Percentiles rank a stretch among this genome's conserved stretches.
Conservation (phyloP, 2,888 invertebrate species). For the Dusona sp. region DNA sequence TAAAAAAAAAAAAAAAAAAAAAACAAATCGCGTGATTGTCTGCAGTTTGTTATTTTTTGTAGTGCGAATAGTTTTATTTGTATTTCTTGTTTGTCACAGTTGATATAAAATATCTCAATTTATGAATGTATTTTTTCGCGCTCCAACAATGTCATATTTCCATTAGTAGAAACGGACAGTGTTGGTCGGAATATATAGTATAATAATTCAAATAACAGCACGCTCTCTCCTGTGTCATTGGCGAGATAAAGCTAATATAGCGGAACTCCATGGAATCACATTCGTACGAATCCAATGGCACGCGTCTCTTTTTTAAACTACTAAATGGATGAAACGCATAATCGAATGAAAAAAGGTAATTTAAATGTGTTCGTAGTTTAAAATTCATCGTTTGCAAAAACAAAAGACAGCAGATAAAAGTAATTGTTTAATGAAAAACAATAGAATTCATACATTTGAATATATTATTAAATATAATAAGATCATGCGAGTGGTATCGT, state of each 20-base stretch:
- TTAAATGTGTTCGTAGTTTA: background rate
- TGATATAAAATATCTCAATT: slow-evolving; percentile 6
- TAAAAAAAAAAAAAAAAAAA: too few relatives aligned
- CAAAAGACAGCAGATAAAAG: too few relatives aligned
- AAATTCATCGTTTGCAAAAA: background rate
- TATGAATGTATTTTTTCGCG: background rate
- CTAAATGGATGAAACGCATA: slow-evolving; percentile 15
- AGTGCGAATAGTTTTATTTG: background rate
- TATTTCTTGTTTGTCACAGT: background rate
- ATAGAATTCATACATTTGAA: background rate
- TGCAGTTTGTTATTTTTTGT: background rate
- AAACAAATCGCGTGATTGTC: too few relatives aligned
- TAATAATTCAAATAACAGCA: slow-evolving; percentile 60
- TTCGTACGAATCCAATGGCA: slow-evolving; percentile 4
- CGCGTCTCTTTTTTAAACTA: background rate
- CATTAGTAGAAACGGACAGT: slow-evolving; percentile 19
- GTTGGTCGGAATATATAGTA: slow-evolving; percentile 14
- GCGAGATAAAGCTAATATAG: slow-evolving; percentile 53
- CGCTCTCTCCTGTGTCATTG: slow-evolving; percentile 29
- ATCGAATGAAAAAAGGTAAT: slow-evolving; percentile 7
- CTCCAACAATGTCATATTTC: slow-evolving; percentile 46
- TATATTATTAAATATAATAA: background rate
- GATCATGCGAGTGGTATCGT: background rate
- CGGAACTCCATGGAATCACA: slow-evolving; percentile 27
- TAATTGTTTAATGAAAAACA: background rate